phyloP scores from a whole-genome alignment of 2,888 invertebrate species.

The Lamellibrachia satsuma region DNA sequence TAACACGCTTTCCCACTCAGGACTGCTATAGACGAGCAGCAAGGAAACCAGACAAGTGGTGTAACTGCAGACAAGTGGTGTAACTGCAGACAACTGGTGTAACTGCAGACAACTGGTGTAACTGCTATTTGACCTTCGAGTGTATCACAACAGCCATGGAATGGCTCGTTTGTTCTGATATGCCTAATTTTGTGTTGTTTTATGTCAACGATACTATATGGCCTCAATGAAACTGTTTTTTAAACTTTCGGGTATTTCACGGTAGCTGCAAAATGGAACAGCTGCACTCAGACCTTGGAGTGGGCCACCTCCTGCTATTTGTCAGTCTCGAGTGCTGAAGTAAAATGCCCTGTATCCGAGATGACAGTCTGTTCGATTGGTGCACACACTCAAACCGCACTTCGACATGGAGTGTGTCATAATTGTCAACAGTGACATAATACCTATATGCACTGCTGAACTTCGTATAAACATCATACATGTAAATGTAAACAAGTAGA shows the following conservation, averaged over 20 bases:
- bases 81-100: background rate
- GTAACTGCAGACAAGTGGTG: background rate
- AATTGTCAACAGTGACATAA: background rate
- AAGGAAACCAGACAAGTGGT: background rate
- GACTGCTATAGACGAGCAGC: background rate
- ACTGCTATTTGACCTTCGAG: background rate
- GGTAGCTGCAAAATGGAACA: background rate
- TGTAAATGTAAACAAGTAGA: background rate
- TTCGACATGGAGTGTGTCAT: background rate
- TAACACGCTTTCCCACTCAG: background rate
- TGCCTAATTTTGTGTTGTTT: background rate
- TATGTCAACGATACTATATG: background rate
- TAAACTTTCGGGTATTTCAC: background rate
- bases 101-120: background rate
- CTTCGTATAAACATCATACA: background rate
- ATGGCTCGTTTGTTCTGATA: background rate
- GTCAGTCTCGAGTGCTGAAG: background rate
- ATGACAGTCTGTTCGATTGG: background rate
- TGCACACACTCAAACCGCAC: conserved; percentile 17
- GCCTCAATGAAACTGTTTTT: background rate
- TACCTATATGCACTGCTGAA: background rate
- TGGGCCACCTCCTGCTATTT: background rate
- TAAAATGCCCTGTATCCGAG: background rate
- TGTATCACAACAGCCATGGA: background rate
- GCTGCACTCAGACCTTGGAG: background rate